Conservation (phyloP, 2,113 vertebrate genomes). For the Epinephelus moara region DNA sequence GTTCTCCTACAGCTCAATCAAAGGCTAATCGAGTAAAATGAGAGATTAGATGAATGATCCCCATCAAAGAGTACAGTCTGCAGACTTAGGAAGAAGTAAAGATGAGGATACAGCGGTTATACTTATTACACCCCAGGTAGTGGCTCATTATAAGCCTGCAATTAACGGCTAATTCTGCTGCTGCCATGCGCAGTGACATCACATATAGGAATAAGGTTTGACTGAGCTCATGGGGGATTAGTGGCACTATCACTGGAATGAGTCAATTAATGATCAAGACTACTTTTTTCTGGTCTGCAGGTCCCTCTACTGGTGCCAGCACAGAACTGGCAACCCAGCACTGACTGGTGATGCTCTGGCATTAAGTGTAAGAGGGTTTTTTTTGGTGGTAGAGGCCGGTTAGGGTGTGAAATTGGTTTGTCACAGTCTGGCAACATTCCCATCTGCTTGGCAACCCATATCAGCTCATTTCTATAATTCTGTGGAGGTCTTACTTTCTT, state of each 20-base stretch:
- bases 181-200: neutral
- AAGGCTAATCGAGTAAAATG: neutral
- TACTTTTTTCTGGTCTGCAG: conserved; percentile 54
- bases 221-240: conserved; percentile 37
- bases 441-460: neutral
- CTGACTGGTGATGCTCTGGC: too few relatives aligned
- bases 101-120: neutral
- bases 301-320: conserved; percentile 70
- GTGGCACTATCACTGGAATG: neutral
- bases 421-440: conserved; percentile 13
- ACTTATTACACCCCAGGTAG: neutral
- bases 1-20: neutral
- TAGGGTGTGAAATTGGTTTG: conserved; percentile 1
- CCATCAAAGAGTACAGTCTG: neutral
- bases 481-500: neutral
- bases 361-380: neutral
- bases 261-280: conserved; percentile 38
- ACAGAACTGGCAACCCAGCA: conserved; percentile 49
- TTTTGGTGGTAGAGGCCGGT: neutral
- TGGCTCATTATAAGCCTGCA: neutral
- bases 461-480: neutral
- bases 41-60: conserved; percentile 9
- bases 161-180: conserved; percentile 1
- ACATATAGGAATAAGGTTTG: conserved; percentile 19
- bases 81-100: neutral